These are phyloP conservation scores for Silurus lanzhouensis DNA, from an alignment of 2,797 vertebrate species.

Conservation along the genomic window DNA sequence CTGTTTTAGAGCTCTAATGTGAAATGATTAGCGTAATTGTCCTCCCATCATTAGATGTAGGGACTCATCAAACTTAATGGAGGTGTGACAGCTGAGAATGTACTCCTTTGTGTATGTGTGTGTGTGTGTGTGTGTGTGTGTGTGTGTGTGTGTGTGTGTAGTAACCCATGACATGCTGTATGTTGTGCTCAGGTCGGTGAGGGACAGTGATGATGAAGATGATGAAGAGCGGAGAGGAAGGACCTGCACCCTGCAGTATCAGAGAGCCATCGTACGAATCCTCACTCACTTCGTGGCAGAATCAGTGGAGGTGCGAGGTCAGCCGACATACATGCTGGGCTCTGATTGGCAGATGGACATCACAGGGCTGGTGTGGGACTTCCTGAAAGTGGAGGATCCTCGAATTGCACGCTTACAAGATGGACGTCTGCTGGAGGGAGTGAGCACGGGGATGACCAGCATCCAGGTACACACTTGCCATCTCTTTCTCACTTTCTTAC, in stretches of 20 bases:
- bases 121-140: background rate
- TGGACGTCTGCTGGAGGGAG: constrained; percentile 81
- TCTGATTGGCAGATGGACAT: constrained; percentile 93
- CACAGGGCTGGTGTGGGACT: constrained; percentile 88
- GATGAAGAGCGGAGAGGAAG: constrained; percentile 85
- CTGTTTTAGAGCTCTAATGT: constrained; percentile 2
- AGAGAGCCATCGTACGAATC: constrained; percentile 87
- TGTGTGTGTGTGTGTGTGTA: background rate
- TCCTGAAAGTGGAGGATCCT: constrained; percentile 87
- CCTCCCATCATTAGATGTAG: constrained; percentile 26
- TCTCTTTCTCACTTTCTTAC: background rate
- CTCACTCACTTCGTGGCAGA: constrained; percentile 91
- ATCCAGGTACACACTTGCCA: constrained; percentile 80
- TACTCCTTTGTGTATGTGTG: background rate
- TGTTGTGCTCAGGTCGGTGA: constrained; percentile 71
- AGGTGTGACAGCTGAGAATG: constrained; percentile 11
- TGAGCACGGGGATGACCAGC: constrained; percentile 87
- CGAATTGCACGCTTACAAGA: constrained; percentile 83
- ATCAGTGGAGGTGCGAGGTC: constrained; percentile 77
- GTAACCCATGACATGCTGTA: too few relatives aligned
- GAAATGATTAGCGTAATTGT: constrained; percentile 41
- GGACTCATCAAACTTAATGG: constrained; percentile 37
- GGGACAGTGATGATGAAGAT: constrained; percentile 91
- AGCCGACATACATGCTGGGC: constrained; percentile 82
- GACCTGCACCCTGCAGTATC: constrained; percentile 89